These are phyloP conservation scores for Cynoglossus semilaevis DNA, from an alignment of 2,113 vertebrate species.

Conservation along the genomic window DNA sequence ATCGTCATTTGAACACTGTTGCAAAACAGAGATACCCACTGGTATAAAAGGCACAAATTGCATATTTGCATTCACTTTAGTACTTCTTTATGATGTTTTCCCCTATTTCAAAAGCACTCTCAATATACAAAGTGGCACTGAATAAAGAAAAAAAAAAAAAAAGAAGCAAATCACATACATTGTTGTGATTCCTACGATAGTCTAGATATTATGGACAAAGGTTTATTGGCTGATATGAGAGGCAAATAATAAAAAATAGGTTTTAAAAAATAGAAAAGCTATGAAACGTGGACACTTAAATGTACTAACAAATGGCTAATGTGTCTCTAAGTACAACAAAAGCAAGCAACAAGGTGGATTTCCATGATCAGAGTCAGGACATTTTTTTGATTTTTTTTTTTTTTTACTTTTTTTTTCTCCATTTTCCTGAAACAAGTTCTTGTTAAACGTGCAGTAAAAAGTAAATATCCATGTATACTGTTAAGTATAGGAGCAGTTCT, in stretches of 20 bases:
- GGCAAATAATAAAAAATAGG: conserved; percentile 64
- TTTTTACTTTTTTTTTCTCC: conserved; percentile 71
- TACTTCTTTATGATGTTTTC: conserved; percentile 39
- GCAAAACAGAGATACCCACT: conserved; percentile 87
- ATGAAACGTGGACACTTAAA: conserved; percentile 38
- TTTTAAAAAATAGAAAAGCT: conserved; percentile 16
- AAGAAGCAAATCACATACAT: conserved; percentile 48
- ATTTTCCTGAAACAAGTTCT: conserved; percentile 81
- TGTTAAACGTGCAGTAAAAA: conserved; percentile 99
- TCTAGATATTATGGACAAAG: conserved; percentile 30
- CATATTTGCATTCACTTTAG: conserved; percentile 98
- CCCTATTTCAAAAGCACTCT: conserved; percentile 89
- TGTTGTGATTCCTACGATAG: conserved; percentile 51
- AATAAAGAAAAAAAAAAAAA: conserved; percentile 77
- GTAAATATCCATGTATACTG: conserved; percentile 92
- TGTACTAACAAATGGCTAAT: conserved; percentile 73
- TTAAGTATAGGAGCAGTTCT: conserved; percentile 95
- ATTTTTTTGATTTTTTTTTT: conserved; percentile 71
- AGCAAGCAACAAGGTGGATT: conserved; percentile 82
- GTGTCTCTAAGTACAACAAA: conserved; percentile 78
- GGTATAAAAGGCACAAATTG: conserved; percentile 99
- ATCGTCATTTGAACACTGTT: conserved; percentile 84
- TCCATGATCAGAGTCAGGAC: conserved; percentile 77
- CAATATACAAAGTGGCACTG: conserved; percentile 92
- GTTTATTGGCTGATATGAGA: conserved; percentile 51